Evolutionary conservation across 2,888 invertebrate species (phyloP).

Genomic region (Clistopyga incitator): DNA sequence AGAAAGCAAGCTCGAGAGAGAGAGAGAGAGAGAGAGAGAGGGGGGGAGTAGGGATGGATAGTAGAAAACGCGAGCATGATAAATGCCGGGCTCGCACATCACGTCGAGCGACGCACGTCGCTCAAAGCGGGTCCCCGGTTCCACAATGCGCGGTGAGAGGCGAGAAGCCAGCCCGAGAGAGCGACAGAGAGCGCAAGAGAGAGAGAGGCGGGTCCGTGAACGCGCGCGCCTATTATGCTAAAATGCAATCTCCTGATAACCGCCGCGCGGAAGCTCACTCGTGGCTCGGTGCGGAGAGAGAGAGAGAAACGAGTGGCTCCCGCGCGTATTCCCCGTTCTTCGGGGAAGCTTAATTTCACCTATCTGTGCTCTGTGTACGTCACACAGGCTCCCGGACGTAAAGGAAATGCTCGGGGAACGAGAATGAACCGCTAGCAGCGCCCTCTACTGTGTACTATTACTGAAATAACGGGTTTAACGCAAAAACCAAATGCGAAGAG

Average conservation of each 20-base stretch:
- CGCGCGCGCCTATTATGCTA: constrained; percentile 76
- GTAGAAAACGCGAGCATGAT: constrained; percentile 74
- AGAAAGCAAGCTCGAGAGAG: constrained; percentile 32
- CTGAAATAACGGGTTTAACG: background rate
- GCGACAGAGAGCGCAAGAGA: background rate
- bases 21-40: too few relatives aligned
- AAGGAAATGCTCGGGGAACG: constrained; percentile 43
- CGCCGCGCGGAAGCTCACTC: constrained; percentile 65
- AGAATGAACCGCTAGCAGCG: constrained; percentile 1
- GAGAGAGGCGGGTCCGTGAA: constrained; percentile 67
- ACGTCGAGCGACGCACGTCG: constrained; percentile 72
- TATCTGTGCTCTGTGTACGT: constrained; percentile 64
- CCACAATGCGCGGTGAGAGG: constrained; percentile 3
- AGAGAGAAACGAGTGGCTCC: constrained; percentile 10
- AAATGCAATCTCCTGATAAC: constrained; percentile 80
- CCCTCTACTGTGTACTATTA: background rate
- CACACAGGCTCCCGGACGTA: constrained; percentile 12
- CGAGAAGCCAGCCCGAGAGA: background rate
- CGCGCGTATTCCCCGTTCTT: constrained; percentile 39
- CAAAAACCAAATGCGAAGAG: background rate
- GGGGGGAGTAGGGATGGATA: constrained; percentile 1
- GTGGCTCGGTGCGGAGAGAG: constrained; percentile 11
- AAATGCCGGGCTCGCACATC: constrained; percentile 75
- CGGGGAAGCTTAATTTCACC: constrained; percentile 75
- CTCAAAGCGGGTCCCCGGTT: constrained; percentile 69